phyloP scores from a whole-genome alignment of 2,797 vertebrate genomes.

The Liparis tanakae region DNA sequence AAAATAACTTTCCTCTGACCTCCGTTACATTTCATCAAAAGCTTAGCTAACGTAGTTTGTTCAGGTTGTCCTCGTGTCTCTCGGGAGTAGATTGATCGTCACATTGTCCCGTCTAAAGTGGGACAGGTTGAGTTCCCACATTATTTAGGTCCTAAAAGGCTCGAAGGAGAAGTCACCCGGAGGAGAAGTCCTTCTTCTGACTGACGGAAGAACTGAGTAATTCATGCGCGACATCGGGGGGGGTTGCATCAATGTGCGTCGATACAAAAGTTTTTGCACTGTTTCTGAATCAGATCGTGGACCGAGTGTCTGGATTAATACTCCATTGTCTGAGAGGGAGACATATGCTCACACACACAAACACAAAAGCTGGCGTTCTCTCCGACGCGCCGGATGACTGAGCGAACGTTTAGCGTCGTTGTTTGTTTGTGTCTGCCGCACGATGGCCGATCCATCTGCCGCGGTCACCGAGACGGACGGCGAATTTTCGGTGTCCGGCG shows the following conservation, averaged over 20 bases:
- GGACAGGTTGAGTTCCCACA: conserved; percentile 22
- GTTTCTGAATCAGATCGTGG: neutral
- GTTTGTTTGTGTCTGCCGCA: conserved; percentile 45
- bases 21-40: neutral
- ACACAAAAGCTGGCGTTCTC: conserved; percentile 12
- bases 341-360: neutral
- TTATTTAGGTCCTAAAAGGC: conserved; percentile 19
- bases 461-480: conserved; percentile 51
- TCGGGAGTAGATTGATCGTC: conserved; percentile 13
- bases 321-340: conserved; percentile 8
- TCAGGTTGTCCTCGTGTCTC: neutral
- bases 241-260: conserved; percentile 11
- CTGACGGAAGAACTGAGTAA: conserved; percentile 13
- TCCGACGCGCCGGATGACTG: conserved; percentile 45
- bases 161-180: neutral
- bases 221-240: conserved; percentile 2
- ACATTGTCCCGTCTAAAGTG: conserved; percentile 28
- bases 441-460: conserved; percentile 60
- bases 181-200: neutral
- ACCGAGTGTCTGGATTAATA: neutral
- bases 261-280: neutral
- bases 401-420: conserved; percentile 44
- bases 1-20: conserved; percentile 7
- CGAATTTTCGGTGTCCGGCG: conserved; percentile 53
- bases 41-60: neutral